Evolutionary conservation across 2,888 invertebrate genomes (phyloP).

Genomic region (Drosophila meridiana): DNA sequence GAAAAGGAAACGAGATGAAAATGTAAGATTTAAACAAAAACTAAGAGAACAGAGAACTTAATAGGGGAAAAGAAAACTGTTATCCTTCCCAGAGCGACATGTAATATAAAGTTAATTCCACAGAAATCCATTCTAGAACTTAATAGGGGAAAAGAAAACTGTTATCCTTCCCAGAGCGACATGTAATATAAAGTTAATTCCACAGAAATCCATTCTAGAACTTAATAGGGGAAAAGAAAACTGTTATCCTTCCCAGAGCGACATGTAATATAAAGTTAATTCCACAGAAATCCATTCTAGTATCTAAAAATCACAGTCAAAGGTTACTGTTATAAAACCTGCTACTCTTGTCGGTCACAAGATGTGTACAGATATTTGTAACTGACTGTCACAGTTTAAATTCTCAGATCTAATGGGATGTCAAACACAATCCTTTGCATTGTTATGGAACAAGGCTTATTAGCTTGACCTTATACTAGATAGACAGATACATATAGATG

Average conservation of each 20-base stretch:
- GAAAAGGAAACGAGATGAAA: no score
- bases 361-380: not conserved
- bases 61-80: no score
- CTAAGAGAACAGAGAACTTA: no score
- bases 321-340: not conserved
- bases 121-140: no score
- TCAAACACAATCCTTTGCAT: not conserved
- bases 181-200: not conserved
- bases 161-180: no score
- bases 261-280: not conserved
- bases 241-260: no score
- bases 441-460: conserved; percentile 9
- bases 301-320: not conserved
- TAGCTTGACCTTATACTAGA: conserved; percentile 2
- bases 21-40: no score
- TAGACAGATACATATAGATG: not conserved
- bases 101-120: no score
- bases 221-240: no score
- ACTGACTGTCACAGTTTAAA: not conserved
- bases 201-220: not conserved
- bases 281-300: not conserved
- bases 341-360: not conserved
- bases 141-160: no score
- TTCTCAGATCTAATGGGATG: not conserved
- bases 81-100: no score